Evolutionary conservation across 30 jellyfish, hydroid and myxozoan genomes (phyloP).

Genomic region (Mastigias papua): DNA sequence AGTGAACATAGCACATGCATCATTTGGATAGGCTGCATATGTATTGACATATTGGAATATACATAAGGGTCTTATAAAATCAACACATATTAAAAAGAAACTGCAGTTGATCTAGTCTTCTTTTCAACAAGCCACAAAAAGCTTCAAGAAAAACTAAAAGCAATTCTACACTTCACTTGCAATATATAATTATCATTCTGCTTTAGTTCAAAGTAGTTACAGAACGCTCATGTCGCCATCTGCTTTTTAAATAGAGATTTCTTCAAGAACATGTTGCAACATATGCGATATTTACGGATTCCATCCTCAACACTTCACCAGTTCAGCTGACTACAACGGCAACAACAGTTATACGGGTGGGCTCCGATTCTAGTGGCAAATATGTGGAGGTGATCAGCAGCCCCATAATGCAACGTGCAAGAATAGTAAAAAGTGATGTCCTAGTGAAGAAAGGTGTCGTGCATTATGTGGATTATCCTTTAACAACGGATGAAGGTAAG

Average conservation of each 20-base stretch:
- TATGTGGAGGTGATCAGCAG: neutral
- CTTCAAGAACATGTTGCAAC: constrained; percentile 28
- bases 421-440: constrained; percentile 32
- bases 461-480: constrained; percentile 28
- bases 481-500: constrained; percentile 39
- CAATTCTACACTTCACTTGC: no score
- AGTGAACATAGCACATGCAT: no score
- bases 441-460: constrained; percentile 53
- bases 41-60: no score
- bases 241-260: constrained; percentile 1
- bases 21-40: no score
- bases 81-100: no score
- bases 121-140: no score
- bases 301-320: constrained; percentile 28
- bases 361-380: constrained; percentile 15
- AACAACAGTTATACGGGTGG: neutral
- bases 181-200: no score
- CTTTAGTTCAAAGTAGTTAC: no score
- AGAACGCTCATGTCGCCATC: neutral
- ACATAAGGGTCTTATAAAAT: no score
- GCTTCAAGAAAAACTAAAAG: no score
- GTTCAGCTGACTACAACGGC: constrained; percentile 29
- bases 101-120: no score
- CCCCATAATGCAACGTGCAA: neutral
- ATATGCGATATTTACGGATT: constrained; percentile 23